Evolutionary conservation across 2,888 invertebrate genomes (phyloP).

Genomic region (Emesis russula): DNA sequence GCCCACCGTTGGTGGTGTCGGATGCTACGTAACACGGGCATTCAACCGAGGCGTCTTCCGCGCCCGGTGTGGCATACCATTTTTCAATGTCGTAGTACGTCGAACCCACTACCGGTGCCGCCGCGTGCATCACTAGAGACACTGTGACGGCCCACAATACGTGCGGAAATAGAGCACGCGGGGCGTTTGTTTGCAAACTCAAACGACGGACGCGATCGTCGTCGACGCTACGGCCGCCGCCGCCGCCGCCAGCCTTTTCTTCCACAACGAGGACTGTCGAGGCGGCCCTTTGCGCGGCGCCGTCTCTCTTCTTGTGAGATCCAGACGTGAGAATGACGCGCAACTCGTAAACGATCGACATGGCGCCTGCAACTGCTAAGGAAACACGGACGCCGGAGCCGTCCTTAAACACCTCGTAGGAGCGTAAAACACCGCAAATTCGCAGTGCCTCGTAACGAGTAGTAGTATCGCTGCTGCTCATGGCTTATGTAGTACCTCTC

Average conservation of each 20-base stretch:
- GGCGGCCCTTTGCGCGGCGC: slow-evolving; percentile 4
- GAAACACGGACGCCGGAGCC: not conserved
- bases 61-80: slow-evolving; percentile 28
- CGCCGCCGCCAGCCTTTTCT: not conserved
- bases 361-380: not conserved
- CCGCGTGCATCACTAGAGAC: not conserved
- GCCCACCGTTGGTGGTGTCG: too few species aligned
- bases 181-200: not conserved
- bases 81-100: slow-evolving; percentile 19
- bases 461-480: not conserved
- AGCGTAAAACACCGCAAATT: slow-evolving; percentile 6
- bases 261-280: too few species aligned
- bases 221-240: not conserved
- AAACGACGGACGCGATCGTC: not conserved
- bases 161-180: too few species aligned
- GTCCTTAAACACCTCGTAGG: not conserved
- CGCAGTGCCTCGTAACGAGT: not conserved
- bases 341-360: slow-evolving; percentile 1
- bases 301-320: not conserved
- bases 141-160: too few species aligned
- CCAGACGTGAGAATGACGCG: not conserved
- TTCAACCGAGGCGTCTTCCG: slow-evolving; percentile 27
- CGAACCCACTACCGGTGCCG: not conserved
- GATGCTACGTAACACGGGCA: not conserved
- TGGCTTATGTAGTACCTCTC: not conserved